These are phyloP conservation scores for Tenualosa ilisha DNA, from an alignment of 2,797 vertebrate genomes.

Conservation along the genomic window DNA sequence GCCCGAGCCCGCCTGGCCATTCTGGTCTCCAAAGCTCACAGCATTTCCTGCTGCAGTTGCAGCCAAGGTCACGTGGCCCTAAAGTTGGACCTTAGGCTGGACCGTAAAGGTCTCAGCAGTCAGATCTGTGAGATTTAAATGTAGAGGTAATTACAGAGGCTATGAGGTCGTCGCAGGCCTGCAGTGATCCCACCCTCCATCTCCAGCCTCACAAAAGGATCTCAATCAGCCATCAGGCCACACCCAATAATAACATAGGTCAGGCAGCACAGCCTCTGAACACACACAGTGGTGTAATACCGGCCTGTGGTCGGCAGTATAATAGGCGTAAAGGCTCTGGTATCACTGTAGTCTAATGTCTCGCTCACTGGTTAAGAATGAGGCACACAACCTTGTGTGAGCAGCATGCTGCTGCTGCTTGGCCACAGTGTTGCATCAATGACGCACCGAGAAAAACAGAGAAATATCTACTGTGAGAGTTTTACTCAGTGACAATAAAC, in stretches of 20 bases:
- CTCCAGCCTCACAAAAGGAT: not conserved
- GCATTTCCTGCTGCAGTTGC: not conserved
- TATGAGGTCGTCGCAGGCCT: not conserved
- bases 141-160: not conserved
- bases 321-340: no score
- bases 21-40: not conserved
- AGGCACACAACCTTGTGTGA: no score
- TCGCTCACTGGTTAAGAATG: no score
- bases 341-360: no score
- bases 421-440: no score
- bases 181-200: not conserved
- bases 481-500: no score
- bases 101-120: not conserved
- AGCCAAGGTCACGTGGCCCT: not conserved
- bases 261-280: no score
- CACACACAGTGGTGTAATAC: no score
- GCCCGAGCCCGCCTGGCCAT: not conserved
- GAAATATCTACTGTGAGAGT: no score
- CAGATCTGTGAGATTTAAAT: not conserved
- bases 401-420: no score
- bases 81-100: not conserved
- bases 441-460: no score
- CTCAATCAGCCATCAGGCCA: not conserved
- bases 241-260: not conserved
- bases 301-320: no score